Evolutionary conservation across 2,797 vertebrate species (phyloP).

Genomic region (Cichlasoma orientale): DNA sequence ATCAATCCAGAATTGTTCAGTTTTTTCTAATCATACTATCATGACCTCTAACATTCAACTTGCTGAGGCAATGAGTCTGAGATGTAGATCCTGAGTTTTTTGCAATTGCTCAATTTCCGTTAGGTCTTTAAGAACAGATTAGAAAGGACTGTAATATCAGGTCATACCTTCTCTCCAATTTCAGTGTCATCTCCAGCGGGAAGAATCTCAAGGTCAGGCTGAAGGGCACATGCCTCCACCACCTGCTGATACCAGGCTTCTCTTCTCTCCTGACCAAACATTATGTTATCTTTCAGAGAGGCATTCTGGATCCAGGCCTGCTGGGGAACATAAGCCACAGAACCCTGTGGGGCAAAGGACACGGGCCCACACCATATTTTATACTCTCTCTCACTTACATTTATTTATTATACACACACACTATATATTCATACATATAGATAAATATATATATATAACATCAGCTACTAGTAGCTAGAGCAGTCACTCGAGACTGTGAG

Average conservation of each 20-base stretch:
- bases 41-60: neutral
- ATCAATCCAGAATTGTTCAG: neutral
- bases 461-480: too few relatives aligned
- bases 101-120: neutral
- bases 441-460: too few relatives aligned
- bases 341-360: slow-evolving; percentile 78
- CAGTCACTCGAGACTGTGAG: too few relatives aligned
- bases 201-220: slow-evolving; percentile 91
- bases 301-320: slow-evolving; percentile 98
- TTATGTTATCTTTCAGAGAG: slow-evolving; percentile 90
- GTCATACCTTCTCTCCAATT: slow-evolving; percentile 94
- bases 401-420: too few relatives aligned
- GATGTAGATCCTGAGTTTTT: neutral
- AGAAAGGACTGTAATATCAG: neutral
- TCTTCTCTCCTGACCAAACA: slow-evolving; percentile 86
- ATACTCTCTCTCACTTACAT: too few relatives aligned
- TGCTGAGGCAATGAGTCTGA: neutral
- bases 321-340: slow-evolving; percentile 92
- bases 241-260: slow-evolving; percentile 85
- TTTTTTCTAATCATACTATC: neutral
- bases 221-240: slow-evolving; percentile 89
- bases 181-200: slow-evolving; percentile 91
- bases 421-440: too few relatives aligned
- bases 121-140: too few relatives aligned
- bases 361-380: neutral